phyloP scores from a whole-genome alignment of 1,140 invertebrate species.

The Scaptomyza graminum region DNA sequence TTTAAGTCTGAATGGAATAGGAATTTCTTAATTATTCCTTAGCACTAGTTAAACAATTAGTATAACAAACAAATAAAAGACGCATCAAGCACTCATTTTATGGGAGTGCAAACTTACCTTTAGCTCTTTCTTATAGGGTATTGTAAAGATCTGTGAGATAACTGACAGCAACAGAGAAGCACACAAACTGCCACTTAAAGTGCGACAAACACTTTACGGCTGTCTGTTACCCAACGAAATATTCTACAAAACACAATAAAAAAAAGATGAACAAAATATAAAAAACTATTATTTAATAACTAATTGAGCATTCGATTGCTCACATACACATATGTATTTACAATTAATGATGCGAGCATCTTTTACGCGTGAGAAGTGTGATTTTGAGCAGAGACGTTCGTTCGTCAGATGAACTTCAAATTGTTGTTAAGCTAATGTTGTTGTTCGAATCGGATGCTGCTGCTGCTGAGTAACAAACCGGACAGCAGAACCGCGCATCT shows the following conservation, averaged over 20 bases:
- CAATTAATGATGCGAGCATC: slow-evolving; percentile 66
- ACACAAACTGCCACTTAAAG: slow-evolving; percentile 63
- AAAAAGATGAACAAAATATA: slow-evolving; percentile 33
- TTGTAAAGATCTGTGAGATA: slow-evolving; percentile 43
- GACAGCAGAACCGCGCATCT: slow-evolving; percentile 67
- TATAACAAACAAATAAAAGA: not conserved
- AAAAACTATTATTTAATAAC: slow-evolving; percentile 74
- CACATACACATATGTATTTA: slow-evolving; percentile 43
- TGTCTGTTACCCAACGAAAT: slow-evolving; percentile 36
- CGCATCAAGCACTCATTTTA: not conserved
- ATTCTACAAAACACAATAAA: slow-evolving; percentile 38
- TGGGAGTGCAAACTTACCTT: not conserved
- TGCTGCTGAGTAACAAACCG: slow-evolving; percentile 76
- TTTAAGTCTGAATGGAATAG: too few species aligned
- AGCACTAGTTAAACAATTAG: too few species aligned
- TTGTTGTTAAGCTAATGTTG: slow-evolving; percentile 21
- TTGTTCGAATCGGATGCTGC: slow-evolving; percentile 6
- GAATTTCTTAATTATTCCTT: too few species aligned
- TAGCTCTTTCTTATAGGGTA: slow-evolving; percentile 14
- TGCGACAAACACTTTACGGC: slow-evolving; percentile 27
- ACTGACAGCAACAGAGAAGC: slow-evolving; percentile 60
- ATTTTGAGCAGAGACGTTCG: slow-evolving; percentile 60
- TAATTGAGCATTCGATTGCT: slow-evolving; percentile 63
- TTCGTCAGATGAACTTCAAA: slow-evolving; percentile 70
- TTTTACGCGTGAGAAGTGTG: slow-evolving; percentile 67